Conservation (phyloP, 2,797 vertebrate genomes). For the Odontamblyopus rebecca region DNA sequence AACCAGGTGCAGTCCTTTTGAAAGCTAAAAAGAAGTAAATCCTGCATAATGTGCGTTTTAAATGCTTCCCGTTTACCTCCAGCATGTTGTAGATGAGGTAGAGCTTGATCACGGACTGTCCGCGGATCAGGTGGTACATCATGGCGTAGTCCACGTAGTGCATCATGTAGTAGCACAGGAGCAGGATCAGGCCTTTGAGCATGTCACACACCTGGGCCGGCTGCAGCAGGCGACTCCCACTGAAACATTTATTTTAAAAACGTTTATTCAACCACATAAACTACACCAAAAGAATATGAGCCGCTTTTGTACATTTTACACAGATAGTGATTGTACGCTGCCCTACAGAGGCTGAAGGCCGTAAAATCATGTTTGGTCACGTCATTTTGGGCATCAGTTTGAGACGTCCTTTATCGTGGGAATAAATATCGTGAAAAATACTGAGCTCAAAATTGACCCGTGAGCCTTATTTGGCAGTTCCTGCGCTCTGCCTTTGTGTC, state of each 20-base stretch:
- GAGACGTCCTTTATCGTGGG: too few species aligned
- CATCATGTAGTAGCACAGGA: constrained; percentile 95
- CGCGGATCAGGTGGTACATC: constrained; percentile 97
- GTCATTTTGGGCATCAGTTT: too few species aligned
- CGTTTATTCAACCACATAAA: background rate
- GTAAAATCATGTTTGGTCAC: too few species aligned
- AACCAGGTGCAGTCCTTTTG: too few species aligned
- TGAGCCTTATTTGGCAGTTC: too few species aligned
- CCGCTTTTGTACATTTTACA: background rate
- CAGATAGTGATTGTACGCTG: background rate
- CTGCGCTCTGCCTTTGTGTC: too few species aligned
- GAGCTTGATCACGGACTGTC: constrained; percentile 97
- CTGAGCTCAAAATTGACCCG: too few species aligned
- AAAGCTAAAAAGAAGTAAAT: too few species aligned
- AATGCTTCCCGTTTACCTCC: constrained; percentile 76
- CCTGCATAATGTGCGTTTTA: background rate
- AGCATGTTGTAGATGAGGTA: constrained; percentile 99
- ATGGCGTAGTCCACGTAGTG: constrained; percentile 98
- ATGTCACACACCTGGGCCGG: constrained; percentile 88
- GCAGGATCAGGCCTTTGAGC: constrained; percentile 91
- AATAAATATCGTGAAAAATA: too few species aligned
- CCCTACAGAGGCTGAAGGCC: too few species aligned
- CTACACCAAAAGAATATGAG: background rate
- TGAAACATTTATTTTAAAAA: constrained; percentile 39
- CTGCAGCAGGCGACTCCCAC: constrained; percentile 89